These are phyloP conservation scores for Artibeus jamaicensis DNA, from an alignment of 2,797 vertebrate species.

Conservation along the genomic window DNA sequence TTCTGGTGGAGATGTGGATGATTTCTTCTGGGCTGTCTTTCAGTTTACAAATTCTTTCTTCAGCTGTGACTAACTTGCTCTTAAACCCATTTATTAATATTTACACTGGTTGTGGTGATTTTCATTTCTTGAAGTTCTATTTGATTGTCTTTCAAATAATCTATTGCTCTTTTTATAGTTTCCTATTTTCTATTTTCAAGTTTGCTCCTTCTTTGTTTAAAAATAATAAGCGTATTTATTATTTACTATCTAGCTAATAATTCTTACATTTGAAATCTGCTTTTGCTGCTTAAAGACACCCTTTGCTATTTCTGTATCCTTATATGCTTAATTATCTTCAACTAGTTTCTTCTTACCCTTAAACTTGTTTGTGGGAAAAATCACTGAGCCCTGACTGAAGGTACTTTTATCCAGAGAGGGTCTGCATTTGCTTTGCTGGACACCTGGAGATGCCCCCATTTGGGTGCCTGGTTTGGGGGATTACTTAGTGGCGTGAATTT, in stretches of 20 bases:
- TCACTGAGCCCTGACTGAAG: background rate
- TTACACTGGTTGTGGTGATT: background rate
- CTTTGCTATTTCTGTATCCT: background rate
- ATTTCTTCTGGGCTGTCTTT: background rate
- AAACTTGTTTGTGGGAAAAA: background rate
- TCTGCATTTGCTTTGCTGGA: background rate
- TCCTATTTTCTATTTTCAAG: background rate
- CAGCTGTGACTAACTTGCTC: background rate
- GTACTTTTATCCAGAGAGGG: background rate
- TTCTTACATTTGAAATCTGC: background rate
- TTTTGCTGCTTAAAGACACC: background rate
- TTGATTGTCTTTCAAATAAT: background rate
- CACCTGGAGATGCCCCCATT: background rate
- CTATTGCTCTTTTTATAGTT: background rate
- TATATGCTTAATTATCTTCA: background rate
- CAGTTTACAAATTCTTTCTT: background rate
- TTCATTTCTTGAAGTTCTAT: background rate
- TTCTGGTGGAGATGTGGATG: constrained; percentile 16
- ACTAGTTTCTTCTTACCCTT: background rate
- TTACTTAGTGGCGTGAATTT: background rate
- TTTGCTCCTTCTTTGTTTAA: constrained; percentile 5
- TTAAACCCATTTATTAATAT: background rate
- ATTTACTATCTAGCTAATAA: background rate
- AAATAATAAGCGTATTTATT: background rate
- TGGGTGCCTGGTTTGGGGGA: background rate